Evolutionary conservation across 2,113 vertebrate species (phyloP).

Genomic region (Albula glossodonta): DNA sequence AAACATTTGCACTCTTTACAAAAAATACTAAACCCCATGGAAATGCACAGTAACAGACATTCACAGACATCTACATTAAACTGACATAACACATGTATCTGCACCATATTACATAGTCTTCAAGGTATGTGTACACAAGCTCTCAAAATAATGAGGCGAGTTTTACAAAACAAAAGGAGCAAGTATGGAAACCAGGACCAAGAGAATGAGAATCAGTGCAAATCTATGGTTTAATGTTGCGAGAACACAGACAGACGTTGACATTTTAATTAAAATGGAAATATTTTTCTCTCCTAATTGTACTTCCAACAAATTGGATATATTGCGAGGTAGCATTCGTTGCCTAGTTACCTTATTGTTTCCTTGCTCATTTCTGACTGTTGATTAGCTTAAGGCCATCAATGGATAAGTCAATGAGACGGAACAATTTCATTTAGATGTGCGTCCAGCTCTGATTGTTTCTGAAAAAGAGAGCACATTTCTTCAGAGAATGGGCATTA

Average conservation of each 20-base stretch:
- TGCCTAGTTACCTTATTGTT: constrained; percentile 61
- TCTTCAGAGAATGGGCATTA: constrained; percentile 13
- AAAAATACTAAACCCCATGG: too few species aligned
- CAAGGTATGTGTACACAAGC: too few species aligned
- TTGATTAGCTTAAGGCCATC: constrained; percentile 57
- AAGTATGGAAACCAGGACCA: background rate
- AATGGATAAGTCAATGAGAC: constrained; percentile 54
- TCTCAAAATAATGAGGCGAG: background rate
- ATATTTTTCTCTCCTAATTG: constrained; percentile 56
- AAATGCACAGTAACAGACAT: too few species aligned
- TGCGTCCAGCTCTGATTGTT: constrained; percentile 48
- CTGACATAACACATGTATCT: too few species aligned
- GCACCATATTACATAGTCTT: too few species aligned
- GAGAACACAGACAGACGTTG: constrained; percentile 29
- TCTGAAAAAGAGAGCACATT: constrained; percentile 23
- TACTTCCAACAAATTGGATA: constrained; percentile 62
- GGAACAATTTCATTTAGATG: constrained; percentile 29
- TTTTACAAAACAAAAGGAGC: background rate
- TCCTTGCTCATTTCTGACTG: constrained; percentile 55
- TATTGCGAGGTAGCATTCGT: constrained; percentile 51
- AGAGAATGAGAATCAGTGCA: background rate
- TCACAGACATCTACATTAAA: too few species aligned
- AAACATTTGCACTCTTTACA: too few species aligned
- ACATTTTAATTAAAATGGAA: constrained; percentile 66
- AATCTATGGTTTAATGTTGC: background rate